A percentile compares a stretch with the other conserved stretches of the same genome.
Evolutionary conservation across 1,140 invertebrate genomes (phyloP).

Genomic region (Schmidtea mediterranea): DNA sequence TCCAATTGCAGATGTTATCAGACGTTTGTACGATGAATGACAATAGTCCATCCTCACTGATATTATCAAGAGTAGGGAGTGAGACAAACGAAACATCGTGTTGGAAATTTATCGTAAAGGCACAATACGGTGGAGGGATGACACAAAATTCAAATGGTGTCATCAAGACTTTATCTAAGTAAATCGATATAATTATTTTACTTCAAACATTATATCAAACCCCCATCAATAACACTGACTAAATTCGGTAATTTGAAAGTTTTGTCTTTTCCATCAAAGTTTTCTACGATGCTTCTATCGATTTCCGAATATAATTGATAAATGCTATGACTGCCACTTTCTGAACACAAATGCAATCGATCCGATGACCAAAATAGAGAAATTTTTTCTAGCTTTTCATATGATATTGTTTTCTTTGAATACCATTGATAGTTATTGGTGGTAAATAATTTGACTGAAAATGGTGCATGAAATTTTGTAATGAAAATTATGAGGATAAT

Average conservation of each 20-base stretch:
- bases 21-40: no score
- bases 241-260: conserved; percentile 24
- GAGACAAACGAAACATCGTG: no score
- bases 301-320: conserved; percentile 38
- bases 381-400: conserved; percentile 19
- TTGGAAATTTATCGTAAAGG: conserved; percentile 14
- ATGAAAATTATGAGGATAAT: no score
- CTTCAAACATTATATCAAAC: conserved; percentile 14
- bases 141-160: conserved; percentile 43
- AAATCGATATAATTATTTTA: not conserved
- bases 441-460: conserved; percentile 44
- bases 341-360: conserved; percentile 33
- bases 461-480: not conserved
- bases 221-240: conserved; percentile 42
- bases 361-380: conserved; percentile 35
- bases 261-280: conserved; percentile 19
- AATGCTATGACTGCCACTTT: conserved; percentile 30
- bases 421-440: conserved; percentile 68
- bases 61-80: no score
- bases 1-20: no score
- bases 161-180: conserved; percentile 34
- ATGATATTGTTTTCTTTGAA: conserved; percentile 42
- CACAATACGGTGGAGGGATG: conserved; percentile 54
- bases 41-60: no score
- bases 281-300: conserved; percentile 30